Evolutionary conservation across 2,888 invertebrate species (phyloP).

Genomic region (Drepana falcataria): DNA sequence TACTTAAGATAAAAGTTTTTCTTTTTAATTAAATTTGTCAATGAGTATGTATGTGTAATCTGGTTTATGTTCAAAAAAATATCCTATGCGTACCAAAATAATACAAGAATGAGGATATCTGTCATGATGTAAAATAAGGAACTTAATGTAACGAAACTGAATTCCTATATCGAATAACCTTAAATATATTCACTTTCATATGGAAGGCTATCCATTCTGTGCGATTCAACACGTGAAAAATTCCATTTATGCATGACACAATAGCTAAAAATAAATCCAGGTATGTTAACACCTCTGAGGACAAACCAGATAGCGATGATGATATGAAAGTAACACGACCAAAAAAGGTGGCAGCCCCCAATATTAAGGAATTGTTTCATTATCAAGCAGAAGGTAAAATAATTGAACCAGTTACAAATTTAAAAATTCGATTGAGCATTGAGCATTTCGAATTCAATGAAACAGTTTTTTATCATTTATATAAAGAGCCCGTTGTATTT

Average conservation of each 20-base stretch:
- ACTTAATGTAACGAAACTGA: not conserved
- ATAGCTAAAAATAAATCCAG: conserved; percentile 13
- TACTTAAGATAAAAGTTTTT: not conserved
- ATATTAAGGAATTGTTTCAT: conserved; percentile 14
- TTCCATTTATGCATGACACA: conserved; percentile 1
- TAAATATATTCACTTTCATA: not conserved
- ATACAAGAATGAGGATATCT: too few relatives aligned
- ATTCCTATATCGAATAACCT: not conserved
- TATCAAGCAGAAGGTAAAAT: not conserved
- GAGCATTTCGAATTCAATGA: not conserved
- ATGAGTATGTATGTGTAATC: too few relatives aligned
- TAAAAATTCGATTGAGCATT: not conserved
- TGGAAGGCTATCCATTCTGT: not conserved
- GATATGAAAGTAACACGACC: conserved; percentile 5
- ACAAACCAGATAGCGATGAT: conserved; percentile 7
- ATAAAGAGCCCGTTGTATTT: not conserved
- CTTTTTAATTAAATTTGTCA: too few relatives aligned
- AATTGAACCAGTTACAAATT: not conserved
- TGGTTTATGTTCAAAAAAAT: too few relatives aligned
- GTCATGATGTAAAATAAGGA: too few relatives aligned
- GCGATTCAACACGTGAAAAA: not conserved
- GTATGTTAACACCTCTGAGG: conserved; percentile 7
- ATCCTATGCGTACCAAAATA: too few relatives aligned
- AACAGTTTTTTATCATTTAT: not conserved
- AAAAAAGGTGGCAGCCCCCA: conserved; percentile 9